Base-by-base conservation (phyloP, 1,140 invertebrate species). In the Eriocheir sinensis region DNA sequence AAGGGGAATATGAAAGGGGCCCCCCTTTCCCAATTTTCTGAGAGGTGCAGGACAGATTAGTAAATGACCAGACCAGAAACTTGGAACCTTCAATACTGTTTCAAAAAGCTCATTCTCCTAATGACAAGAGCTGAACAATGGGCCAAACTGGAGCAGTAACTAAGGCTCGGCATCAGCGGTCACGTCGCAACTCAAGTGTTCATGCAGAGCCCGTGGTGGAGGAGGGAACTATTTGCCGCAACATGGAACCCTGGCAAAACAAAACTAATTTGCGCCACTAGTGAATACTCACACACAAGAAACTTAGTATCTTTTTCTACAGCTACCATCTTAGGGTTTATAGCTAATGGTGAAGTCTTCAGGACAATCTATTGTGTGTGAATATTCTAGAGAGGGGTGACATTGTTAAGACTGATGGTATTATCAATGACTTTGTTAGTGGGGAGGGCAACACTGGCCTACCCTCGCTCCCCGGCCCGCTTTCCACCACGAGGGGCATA, bases 401-500 rank as follows among this genome's bases (percentile, higher is more conserved):
- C 85, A 93, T 93, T 86, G 93, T 93, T 93, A 89, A 93, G 79
- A 93, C 92, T 93, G 85, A 93, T 89, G 79, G 38, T 89, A 89
- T 41, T 89, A 93, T 93, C 85, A 89, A 60, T 93, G 92, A 93
- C 60, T 92, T 94, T 91, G 94, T 94, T 94, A 95, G 89, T 86
- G 92, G 89, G 86, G 93, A 94, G 89, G 85, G 89, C 93, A 94
- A 96, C 93, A 92, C 93, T 95, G 44, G 94, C 95, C 95, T 96
- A 96, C 95, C 95, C 95, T 96, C 95, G 79, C 85, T 95, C 72
- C 90, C 95, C 90, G 95, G 95, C 60, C 93, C 95, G 89, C 85
- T 86, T 93, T 95, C 95, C 91, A 92, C 94, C 94, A 95, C 92
- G 86, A 95, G 85, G 93, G 95, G 95, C 95, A 95, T 96, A 94